Evolutionary conservation across 2,888 invertebrate species (phyloP).

Genomic region (Heliconius ethilla): DNA sequence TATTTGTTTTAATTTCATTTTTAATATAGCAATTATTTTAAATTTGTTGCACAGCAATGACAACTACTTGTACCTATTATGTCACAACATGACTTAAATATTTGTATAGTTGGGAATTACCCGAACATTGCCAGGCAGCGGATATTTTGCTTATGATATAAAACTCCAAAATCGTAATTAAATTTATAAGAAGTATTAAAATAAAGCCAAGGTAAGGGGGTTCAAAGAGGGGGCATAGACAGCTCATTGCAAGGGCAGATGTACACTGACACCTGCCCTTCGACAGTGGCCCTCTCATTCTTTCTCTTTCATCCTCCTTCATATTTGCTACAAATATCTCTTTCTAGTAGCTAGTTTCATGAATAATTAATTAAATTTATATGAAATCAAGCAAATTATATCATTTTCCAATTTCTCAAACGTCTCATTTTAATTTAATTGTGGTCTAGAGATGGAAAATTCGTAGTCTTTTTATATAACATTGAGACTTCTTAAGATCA

Average conservation of each 20-base stretch:
- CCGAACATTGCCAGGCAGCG: not conserved
- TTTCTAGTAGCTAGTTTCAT: slow-evolving; percentile 52
- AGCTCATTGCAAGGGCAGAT: slow-evolving; percentile 66
- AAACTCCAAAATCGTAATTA: slow-evolving; percentile 27
- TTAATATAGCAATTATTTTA: not conserved
- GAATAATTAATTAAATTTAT: slow-evolving; percentile 51
- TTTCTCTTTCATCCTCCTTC: slow-evolving; percentile 55
- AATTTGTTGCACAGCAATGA: not conserved
- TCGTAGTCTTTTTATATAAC: slow-evolving; percentile 30
- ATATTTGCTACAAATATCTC: slow-evolving; percentile 49
- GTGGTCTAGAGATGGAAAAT: slow-evolving; percentile 35
- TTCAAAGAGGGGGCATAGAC: slow-evolving; percentile 55
- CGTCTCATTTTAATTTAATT: slow-evolving; percentile 30
- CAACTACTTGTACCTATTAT: not conserved
- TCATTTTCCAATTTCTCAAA: slow-evolving; percentile 39
- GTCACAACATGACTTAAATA: not conserved
- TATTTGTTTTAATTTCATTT: slow-evolving; percentile 27
- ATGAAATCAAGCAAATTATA: slow-evolving; percentile 49
- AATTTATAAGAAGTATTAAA: slow-evolving; percentile 39
- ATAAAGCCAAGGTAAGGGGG: slow-evolving; percentile 50
- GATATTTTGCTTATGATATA: not conserved
- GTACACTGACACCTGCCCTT: slow-evolving; percentile 70
- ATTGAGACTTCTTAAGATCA: slow-evolving; percentile 33
- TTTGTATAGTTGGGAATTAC: not conserved
- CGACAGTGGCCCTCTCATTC: slow-evolving; percentile 56